phyloP scores from a whole-genome alignment of 2,113 vertebrate genomes.

The Xenopus borealis region DNA sequence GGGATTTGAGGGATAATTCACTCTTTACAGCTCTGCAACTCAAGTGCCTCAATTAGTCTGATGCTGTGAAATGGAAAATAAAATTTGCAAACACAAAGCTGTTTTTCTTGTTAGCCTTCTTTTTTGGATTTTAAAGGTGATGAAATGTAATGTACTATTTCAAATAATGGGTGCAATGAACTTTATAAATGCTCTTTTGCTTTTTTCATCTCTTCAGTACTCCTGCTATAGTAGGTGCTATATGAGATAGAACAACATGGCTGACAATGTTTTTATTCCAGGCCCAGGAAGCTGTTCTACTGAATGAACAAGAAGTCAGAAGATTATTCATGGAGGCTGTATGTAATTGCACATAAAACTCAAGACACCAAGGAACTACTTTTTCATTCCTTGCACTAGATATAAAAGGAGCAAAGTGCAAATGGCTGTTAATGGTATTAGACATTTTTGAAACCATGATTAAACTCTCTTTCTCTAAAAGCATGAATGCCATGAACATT shows the following conservation, averaged over 20 bases:
- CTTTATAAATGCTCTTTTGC: background rate
- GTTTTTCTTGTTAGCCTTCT: constrained; percentile 17
- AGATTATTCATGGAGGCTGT: no score
- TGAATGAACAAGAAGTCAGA: no score
- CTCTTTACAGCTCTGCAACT: constrained; percentile 8
- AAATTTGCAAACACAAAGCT: background rate
- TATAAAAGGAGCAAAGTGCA: no score
- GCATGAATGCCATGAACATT: no score
- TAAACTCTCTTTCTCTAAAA: no score
- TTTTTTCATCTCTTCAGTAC: background rate
- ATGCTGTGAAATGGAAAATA: constrained; percentile 27
- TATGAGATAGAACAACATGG: background rate
- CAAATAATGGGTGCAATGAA: background rate
- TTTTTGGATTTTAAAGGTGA: constrained; percentile 5
- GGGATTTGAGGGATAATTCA: constrained; percentile 29
- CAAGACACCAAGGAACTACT: no score
- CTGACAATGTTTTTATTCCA: background rate
- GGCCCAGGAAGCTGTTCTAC: no score
- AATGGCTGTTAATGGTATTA: no score
- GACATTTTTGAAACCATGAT: no score
- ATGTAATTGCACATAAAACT: no score
- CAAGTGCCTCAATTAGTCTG: constrained; percentile 21
- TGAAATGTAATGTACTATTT: background rate
- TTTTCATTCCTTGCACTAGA: no score
- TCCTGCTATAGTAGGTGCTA: background rate